phyloP scores from a whole-genome alignment of 1,140 invertebrate species.

The Aradophagus sp. region DNA sequence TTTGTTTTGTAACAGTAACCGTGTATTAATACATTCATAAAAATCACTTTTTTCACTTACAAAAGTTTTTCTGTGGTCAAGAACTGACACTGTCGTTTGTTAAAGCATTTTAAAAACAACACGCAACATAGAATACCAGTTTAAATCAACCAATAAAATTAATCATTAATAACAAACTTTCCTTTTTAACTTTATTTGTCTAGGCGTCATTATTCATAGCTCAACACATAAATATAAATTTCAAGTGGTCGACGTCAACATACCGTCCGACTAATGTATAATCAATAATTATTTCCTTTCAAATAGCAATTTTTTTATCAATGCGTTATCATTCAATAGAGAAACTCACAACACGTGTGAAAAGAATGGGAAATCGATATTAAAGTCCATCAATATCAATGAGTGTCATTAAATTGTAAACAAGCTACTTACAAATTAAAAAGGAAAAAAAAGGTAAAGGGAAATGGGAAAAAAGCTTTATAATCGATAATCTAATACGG shows the following conservation, averaged over 20 bases:
- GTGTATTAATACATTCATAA: too few relatives aligned
- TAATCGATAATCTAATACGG: too few relatives aligned
- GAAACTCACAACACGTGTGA: slow-evolving; percentile 3
- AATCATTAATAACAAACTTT: too few relatives aligned
- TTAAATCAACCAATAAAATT: too few relatives aligned
- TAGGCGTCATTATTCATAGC: slow-evolving; percentile 8
- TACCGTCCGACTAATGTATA: slow-evolving; percentile 4
- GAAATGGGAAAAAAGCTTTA: too few relatives aligned
- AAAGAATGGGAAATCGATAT: slow-evolving; percentile 13
- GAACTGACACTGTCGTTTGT: too few relatives aligned
- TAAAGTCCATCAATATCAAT: slow-evolving; percentile 3
- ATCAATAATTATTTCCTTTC: slow-evolving; percentile 8
- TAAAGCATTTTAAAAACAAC: too few relatives aligned
- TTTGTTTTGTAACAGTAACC: too few relatives aligned
- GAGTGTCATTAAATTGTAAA: slow-evolving; percentile 13
- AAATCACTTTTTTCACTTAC: too few relatives aligned
- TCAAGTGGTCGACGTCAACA: slow-evolving; percentile 14
- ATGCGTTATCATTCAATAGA: slow-evolving; percentile 7
- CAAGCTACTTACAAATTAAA: background rate
- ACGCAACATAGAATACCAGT: too few relatives aligned
- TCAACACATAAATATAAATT: slow-evolving; percentile 14
- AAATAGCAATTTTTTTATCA: slow-evolving; percentile 5
- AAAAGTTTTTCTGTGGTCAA: too few relatives aligned
- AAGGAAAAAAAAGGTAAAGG: too few relatives aligned
- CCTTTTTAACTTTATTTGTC: slow-evolving; percentile 7